Conservation (phyloP, 2,797 vertebrate genomes). For the Acanthurus tractus region DNA sequence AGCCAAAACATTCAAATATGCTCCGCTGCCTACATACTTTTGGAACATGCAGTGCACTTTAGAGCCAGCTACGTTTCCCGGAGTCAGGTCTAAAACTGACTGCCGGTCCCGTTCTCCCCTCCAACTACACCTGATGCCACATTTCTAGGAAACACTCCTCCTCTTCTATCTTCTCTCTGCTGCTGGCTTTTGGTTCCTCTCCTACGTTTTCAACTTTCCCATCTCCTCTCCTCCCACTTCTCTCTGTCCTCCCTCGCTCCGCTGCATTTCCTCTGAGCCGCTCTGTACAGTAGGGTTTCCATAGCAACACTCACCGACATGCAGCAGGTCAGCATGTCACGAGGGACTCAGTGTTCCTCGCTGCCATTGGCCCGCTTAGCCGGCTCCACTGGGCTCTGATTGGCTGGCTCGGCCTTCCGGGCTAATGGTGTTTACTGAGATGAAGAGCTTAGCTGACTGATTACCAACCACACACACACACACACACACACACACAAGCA, state of each 20-base stretch:
- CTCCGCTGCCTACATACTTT: conserved; percentile 48
- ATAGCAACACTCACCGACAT: conserved; percentile 85
- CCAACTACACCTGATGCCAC: conserved; percentile 54
- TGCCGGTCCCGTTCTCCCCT: conserved; percentile 34
- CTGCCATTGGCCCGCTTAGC: conserved; percentile 76
- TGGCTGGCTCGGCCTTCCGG: conserved; percentile 79
- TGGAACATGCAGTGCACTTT: conserved; percentile 32
- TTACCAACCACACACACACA: conserved; percentile 65
- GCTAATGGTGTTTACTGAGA: conserved; percentile 87
- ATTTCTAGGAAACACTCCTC: conserved; percentile 57
- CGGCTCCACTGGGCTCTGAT: conserved; percentile 63
- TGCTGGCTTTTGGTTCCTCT: conserved; percentile 55
- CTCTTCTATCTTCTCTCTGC: conserved; percentile 39
- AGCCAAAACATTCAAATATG: conserved; percentile 44
- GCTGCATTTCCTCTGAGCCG: conserved; percentile 68
- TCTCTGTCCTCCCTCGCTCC: conserved; percentile 66
- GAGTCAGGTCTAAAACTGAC: conserved; percentile 15
- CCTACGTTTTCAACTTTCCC: conserved; percentile 52
- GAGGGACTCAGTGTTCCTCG: conserved; percentile 73
- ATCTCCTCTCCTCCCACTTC: conserved; percentile 60
- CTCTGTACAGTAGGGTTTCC: conserved; percentile 85
- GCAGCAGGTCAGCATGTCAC: conserved; percentile 86
- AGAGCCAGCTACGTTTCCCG: conserved; percentile 37
- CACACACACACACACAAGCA: no score
- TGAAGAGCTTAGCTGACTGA: conserved; percentile 84